Evolutionary conservation across 2,113 vertebrate species (phyloP), one percentile per base, ranked within the genome.

Genomic region (Albula glossodonta): DNA sequence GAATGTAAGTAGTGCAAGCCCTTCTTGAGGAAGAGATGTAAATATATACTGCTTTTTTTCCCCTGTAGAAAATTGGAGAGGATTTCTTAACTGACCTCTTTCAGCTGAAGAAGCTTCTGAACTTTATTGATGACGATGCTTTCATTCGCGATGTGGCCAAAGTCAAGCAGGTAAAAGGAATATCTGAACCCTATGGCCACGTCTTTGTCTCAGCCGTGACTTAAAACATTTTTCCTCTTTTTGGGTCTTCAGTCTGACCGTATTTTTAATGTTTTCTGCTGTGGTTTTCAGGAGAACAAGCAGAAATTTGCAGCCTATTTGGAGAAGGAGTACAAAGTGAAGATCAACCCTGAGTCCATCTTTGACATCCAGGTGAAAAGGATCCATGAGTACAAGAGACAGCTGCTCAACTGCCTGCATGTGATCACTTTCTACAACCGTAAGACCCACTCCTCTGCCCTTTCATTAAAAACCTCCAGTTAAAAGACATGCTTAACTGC

Each of bases 341-440:
- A 96, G 87, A 95, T 98, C 92, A 97, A 97, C 80, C 93, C 95
- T 0, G 90, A 91, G 0, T 98, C 97, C 88, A 95, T 98, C 92
- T 98, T 98, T 0, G 96, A 98, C 0, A 94, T 98, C 66, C 97
- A 98, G 0, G 96, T 97, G 87, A 98, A 98, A 94, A 92, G 97
- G 89, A 97, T 97, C 91, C 97, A 97, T 0, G 97, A 98, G 90
- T 97, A 97, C 89, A 98, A 98, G 91, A 93, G 97, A 85, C 97
- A 98, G 7, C 93, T 98, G 83, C 95, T 98, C 77, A 97, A 96
- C 92, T 97, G 96, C 87, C 93, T 98, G 81, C 97, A 97, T 0
- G 88, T 96, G 10, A 88, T 97, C 93, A 96, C 95, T 2, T 93
- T 97, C 74, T 98, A 98, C 88, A 98, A 98, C 93, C 93, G 96